These are phyloP conservation scores for Dendrocincla fuliginosa DNA, from an alignment of 2,797 vertebrate species.

Conservation along the genomic window DNA sequence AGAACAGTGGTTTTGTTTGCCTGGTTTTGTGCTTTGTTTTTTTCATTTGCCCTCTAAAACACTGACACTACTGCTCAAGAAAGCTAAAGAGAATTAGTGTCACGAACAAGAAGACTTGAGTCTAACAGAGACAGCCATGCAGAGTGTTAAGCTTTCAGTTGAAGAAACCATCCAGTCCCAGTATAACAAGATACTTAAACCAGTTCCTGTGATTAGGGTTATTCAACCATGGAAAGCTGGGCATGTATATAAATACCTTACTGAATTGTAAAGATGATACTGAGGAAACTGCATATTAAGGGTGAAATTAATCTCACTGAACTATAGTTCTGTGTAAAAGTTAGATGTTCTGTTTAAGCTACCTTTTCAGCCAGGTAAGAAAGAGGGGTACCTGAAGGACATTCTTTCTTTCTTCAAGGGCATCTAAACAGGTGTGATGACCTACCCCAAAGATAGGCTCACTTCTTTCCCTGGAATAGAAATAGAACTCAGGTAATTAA, in stretches of 20 bases:
- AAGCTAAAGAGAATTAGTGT: conserved; percentile 11
- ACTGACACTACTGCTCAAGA: background rate
- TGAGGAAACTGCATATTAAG: background rate
- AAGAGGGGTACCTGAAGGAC: background rate
- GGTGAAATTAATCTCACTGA: background rate
- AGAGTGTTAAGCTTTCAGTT: background rate
- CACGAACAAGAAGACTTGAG: conserved; percentile 14
- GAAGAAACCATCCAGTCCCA: background rate
- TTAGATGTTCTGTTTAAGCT: background rate
- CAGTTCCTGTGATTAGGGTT: background rate
- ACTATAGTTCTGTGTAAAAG: background rate
- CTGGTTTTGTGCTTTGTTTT: background rate
- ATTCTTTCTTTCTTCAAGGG: background rate
- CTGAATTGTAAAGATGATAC: background rate
- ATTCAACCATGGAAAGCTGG: background rate
- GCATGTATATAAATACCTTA: background rate
- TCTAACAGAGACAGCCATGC: background rate
- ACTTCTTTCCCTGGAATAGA: background rate
- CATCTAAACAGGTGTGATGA: background rate
- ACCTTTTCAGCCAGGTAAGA: background rate
- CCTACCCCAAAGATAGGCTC: background rate
- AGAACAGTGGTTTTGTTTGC: background rate
- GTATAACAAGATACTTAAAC: background rate
- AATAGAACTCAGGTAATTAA: background rate
- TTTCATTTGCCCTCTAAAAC: conserved; percentile 8